Evolutionary conservation across 2,797 vertebrate genomes (phyloP).

Genomic region (Rhinella marina): DNA sequence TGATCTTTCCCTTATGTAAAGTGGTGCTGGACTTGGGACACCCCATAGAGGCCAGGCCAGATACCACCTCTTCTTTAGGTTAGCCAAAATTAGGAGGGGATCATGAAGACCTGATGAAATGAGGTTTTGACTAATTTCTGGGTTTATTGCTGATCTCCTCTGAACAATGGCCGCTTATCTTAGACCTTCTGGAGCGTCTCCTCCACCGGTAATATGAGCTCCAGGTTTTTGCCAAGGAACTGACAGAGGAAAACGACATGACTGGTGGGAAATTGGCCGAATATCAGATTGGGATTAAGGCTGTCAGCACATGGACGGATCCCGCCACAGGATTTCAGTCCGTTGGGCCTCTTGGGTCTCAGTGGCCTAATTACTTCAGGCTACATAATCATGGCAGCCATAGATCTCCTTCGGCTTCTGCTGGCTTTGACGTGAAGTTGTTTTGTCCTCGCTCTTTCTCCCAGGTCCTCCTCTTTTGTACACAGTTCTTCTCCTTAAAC

Average conservation of each 20-base stretch:
- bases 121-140: background rate
- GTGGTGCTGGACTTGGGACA: background rate
- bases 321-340: background rate
- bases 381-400: constrained; percentile 7
- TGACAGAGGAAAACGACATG: background rate
- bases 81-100: background rate
- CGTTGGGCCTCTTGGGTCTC: constrained; percentile 7
- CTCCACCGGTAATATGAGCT: background rate
- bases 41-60: background rate
- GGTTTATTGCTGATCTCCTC: background rate
- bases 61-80: background rate
- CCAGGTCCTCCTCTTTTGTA: constrained; percentile 73
- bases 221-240: background rate
- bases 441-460: background rate
- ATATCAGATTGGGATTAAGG: constrained; percentile 7
- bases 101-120: background rate
- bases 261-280: constrained; percentile 14
- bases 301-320: background rate
- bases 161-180: background rate
- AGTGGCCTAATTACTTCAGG: background rate
- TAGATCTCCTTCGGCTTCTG: background rate
- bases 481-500: constrained; percentile 75
- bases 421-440: constrained; percentile 1
- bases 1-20: background rate
- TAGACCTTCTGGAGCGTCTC: background rate